These are phyloP conservation scores for Plagodis pulveraria DNA, from an alignment of 2,888 invertebrate genomes.

Conservation along the genomic window DNA sequence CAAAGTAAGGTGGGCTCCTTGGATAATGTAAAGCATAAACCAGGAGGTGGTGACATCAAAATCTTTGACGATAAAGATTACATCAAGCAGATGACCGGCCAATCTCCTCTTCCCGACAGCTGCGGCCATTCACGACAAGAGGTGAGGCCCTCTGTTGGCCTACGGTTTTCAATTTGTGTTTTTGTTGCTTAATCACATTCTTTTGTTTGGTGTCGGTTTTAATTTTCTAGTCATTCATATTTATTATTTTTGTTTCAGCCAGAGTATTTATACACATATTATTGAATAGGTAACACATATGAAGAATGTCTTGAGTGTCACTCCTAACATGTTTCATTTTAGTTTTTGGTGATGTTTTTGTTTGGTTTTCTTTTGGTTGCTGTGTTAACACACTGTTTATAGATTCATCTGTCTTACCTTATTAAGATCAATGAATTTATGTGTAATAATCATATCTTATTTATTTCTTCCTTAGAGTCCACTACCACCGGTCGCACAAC, in stretches of 20 bases:
- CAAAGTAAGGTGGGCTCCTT: conserved; percentile 96
- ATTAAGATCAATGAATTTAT: conserved; percentile 23
- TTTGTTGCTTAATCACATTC: conserved; percentile 47
- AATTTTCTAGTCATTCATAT: conserved; percentile 46
- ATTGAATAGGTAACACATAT: conserved; percentile 60
- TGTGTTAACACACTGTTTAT: conserved; percentile 42
- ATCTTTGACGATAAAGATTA: conserved; percentile 97
- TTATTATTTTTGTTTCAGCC: conserved; percentile 78
- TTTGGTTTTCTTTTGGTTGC: conserved; percentile 43
- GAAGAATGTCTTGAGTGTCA: conserved; percentile 31
- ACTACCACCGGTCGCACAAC: conserved; percentile 85
- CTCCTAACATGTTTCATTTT: conserved; percentile 41
- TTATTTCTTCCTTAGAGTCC: conserved; percentile 83
- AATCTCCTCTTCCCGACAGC: conserved; percentile 70
- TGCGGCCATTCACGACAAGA: conserved; percentile 75
- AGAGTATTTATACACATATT: conserved; percentile 81
- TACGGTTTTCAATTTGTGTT: conserved; percentile 44
- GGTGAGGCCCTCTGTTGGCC: conserved; percentile 69
- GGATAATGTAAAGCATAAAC: conserved; percentile 96
- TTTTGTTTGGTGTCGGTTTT: conserved; percentile 60
- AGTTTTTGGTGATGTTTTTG: conserved; percentile 40
- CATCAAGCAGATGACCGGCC: conserved; percentile 89
- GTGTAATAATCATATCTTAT: conserved; percentile 11
- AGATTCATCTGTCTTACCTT: conserved; percentile 32
- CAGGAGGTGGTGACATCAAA: conserved; percentile 97